Conservation (phyloP, 2,888 invertebrate genomes). For the Opisthograptis luteolata region DNA sequence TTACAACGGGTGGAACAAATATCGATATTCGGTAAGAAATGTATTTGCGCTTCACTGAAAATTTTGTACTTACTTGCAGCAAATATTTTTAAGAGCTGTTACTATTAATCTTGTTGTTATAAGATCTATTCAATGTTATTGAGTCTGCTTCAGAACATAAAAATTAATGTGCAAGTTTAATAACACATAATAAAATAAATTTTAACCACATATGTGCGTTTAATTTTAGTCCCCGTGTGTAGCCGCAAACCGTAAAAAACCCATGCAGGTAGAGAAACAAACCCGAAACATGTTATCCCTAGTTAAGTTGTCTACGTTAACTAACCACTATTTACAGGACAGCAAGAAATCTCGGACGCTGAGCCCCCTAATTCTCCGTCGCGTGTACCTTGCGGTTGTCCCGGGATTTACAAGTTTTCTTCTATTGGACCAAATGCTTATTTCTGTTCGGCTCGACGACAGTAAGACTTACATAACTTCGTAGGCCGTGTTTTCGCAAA, state of each 20-base stretch:
- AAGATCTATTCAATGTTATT: no score
- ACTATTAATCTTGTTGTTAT: neutral
- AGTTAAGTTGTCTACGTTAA: conserved; percentile 36
- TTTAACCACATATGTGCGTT: neutral
- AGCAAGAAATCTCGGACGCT: conserved; percentile 48
- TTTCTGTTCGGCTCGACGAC: conserved; percentile 54
- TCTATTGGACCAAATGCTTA: conserved; percentile 71
- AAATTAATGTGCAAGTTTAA: neutral
- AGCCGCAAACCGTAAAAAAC: conserved; percentile 19
- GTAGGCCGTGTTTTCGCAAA: conserved; percentile 56
- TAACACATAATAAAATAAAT: neutral
- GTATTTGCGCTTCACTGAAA: conserved; percentile 7
- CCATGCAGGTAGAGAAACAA: conserved; percentile 36
- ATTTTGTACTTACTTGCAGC: conserved; percentile 7
- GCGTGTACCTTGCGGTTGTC: conserved; percentile 66
- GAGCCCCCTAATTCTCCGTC: conserved; percentile 49
- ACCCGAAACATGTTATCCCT: conserved; percentile 41
- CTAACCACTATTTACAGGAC: conserved; percentile 54
- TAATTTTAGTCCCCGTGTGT: conserved; percentile 13
- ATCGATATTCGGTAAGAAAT: conserved; percentile 14
- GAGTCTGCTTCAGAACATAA: no score
- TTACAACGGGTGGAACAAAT: conserved; percentile 19
- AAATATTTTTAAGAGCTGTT: conserved; percentile 2
- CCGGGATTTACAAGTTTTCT: conserved; percentile 78
- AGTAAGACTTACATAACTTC: conserved; percentile 57